Evolutionary conservation across 2,888 invertebrate species (phyloP).

Genomic region (Heliconius sara): DNA sequence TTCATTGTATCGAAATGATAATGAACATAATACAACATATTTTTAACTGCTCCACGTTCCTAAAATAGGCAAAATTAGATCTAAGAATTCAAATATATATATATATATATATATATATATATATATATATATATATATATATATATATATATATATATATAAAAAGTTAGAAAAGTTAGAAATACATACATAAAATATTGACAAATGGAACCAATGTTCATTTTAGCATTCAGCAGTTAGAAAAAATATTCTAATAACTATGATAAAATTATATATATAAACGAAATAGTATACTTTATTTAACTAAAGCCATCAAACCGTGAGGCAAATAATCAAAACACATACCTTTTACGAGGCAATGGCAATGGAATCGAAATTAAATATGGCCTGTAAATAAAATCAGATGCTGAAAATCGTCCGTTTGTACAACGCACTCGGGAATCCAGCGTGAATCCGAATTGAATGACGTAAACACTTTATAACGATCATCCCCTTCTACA

Average conservation of each 20-base stretch:
- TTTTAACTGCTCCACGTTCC: not conserved
- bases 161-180: too few relatives aligned
- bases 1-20: not conserved
- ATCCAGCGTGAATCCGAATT: slow-evolving; percentile 33
- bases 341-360: slow-evolving; percentile 25
- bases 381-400: slow-evolving; percentile 32
- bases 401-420: slow-evolving; percentile 37
- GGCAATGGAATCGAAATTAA: slow-evolving; percentile 20
- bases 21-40: not conserved
- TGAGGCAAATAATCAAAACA: slow-evolving; percentile 17
- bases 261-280: too few relatives aligned
- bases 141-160: too few relatives aligned
- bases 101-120: too few relatives aligned
- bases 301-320: slow-evolving; percentile 2
- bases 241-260: not conserved
- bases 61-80: too few relatives aligned
- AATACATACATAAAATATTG: too few relatives aligned
- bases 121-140: too few relatives aligned
- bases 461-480: slow-evolving; percentile 20
- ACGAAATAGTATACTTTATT: not conserved
- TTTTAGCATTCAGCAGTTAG: too few relatives aligned
- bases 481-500: not conserved
- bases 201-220: too few relatives aligned
- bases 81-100: too few relatives aligned
- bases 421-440: slow-evolving; percentile 33